Percentiles rank a stretch among this genome's conserved stretches.
Conservation (phyloP, 2,797 vertebrate genomes). For the Erethizon dorsatum region DNA sequence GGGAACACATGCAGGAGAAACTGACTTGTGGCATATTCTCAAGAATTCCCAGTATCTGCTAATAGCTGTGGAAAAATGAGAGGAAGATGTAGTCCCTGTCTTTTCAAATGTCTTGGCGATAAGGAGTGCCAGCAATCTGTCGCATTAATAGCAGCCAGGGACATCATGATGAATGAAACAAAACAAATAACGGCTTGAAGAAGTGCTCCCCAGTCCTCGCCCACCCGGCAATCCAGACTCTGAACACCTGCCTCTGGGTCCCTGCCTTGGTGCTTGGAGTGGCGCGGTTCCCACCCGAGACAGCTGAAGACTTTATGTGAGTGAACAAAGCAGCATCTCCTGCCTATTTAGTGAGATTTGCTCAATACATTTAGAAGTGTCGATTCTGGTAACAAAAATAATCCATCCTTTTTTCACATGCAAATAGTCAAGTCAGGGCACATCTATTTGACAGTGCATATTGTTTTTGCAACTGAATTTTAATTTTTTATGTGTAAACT, state of each 20-base stretch:
- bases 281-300: background rate
- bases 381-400: background rate
- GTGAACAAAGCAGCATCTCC: background rate
- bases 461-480: constrained; percentile 52
- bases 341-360: background rate
- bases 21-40: background rate
- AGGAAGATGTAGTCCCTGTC: background rate
- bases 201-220: background rate
- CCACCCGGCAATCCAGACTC: background rate
- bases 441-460: background rate
- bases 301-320: background rate
- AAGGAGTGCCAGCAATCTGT: background rate
- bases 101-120: background rate
- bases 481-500: constrained; percentile 78
- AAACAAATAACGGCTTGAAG: background rate
- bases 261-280: background rate
- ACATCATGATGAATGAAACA: background rate
- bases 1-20: background rate
- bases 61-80: background rate
- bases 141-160: background rate
- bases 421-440: background rate
- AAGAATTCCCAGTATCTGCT: background rate
- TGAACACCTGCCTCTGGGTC: background rate
- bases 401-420: background rate
- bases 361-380: background rate